Evolutionary conservation across 2,113 vertebrate genomes (phyloP).

Genomic region (Eptesicus fuscus): DNA sequence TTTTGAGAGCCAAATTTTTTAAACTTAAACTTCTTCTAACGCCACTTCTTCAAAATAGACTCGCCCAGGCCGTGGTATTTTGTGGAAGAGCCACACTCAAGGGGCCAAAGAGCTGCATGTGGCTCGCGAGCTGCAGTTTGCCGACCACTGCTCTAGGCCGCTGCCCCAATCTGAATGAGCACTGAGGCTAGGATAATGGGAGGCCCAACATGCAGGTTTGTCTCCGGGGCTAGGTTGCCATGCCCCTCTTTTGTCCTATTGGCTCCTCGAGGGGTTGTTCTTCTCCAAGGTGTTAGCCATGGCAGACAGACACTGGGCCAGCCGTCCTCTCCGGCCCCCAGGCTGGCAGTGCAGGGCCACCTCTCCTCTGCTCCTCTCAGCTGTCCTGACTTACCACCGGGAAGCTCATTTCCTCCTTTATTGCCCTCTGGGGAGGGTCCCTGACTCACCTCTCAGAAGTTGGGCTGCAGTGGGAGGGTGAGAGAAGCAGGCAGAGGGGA

Average conservation of each 20-base stretch:
- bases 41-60: too few species aligned
- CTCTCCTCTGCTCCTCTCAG: background rate
- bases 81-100: too few species aligned
- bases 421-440: background rate
- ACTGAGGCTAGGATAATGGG: background rate
- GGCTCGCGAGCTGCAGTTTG: too few species aligned
- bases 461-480: constrained; percentile 76
- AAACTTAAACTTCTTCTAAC: too few species aligned
- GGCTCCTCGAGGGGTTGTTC: background rate
- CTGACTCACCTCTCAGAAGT: constrained; percentile 79
- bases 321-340: background rate
- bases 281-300: background rate
- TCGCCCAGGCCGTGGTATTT: too few species aligned
- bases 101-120: too few species aligned
- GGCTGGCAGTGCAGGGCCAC: background rate
- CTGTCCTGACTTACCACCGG: background rate
- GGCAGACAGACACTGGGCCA: background rate
- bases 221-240: background rate
- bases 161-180: background rate
- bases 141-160: background rate
- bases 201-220: background rate
- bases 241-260: background rate
- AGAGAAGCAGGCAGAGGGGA: constrained; percentile 80
- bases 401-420: background rate
- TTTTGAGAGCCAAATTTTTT: too few species aligned